Base-by-base conservation (phyloP, 2,797 vertebrate species). In the Ptychobarbus kaznakovi region DNA sequence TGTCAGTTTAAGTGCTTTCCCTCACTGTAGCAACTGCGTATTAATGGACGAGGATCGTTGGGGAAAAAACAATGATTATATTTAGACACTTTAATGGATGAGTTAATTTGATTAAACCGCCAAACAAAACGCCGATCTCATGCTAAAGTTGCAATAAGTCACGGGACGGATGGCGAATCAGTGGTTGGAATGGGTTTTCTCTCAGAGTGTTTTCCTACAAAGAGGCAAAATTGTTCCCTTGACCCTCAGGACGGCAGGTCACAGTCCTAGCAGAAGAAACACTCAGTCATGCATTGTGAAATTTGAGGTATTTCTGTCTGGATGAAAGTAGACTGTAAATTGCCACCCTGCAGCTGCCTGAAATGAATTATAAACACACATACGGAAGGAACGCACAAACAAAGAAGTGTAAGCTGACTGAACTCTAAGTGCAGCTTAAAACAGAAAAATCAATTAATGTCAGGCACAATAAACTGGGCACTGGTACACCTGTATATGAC, bases 341-440 rank as follows among this genome's bases (percentile, higher is more conserved):
- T 82, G 74, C 83, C 84, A 73, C 42, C 83, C 86, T 89, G 85
- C 63, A 58, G 87, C 86, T 61, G 76, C 66, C 81, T 56, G 73
- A 83, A 89, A 90, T 91, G 87, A 91, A 90, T 92, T 90, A 90
- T 86, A 74, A 86, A 68, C 49, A 49, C 74, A 70, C 65, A 66
- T 86, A 72, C 84, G 53, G 63, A 75, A 80, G 58, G 25, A 53
- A 65, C 53, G 82, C 80, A 73, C 83, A 88, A 79, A 89, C 51
- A 76, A 40, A 87, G 77, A 74, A 74, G 72, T 74, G 56, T 35
- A 66, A 25, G 42, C 73, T 65, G 75, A 85, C 81, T 86, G 88
- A 91, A 88, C 87, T 35, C 81, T 86, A 88, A 88, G 73, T 80
- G 81, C 76, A 58, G 87, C 70, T 74, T 80, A 78, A 86, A 89